Percentiles rank a stretch among this genome's conserved stretches.
Evolutionary conservation across 2,888 invertebrate species (phyloP).

Genomic region (Adelognathus sp.): DNA sequence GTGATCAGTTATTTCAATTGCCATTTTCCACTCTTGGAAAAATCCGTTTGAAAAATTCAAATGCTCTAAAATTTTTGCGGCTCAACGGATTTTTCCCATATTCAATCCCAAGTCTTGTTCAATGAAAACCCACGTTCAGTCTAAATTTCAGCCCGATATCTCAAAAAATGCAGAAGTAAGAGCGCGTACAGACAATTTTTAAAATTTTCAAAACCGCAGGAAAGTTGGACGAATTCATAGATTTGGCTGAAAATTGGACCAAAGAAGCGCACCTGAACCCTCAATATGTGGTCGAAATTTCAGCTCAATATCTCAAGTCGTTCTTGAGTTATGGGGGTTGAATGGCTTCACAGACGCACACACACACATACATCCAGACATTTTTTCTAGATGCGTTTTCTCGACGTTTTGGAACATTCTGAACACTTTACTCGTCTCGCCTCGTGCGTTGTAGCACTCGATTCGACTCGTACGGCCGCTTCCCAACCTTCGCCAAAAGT

Average conservation of each 20-base stretch:
- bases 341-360: too few species aligned
- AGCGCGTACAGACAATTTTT: background rate
- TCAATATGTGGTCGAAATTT: background rate
- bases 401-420: too few species aligned
- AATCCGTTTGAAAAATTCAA: background rate
- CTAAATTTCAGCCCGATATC: slow-evolving; percentile 2
- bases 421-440: too few species aligned
- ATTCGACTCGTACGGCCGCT: too few species aligned
- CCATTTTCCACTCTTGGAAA: background rate
- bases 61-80: background rate
- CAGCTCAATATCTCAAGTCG: background rate
- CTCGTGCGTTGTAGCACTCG: too few species aligned
- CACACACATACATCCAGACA: too few species aligned
- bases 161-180: background rate
- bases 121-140: background rate
- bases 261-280: background rate
- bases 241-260: background rate
- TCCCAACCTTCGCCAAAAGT: too few species aligned
- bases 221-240: background rate
- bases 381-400: too few species aligned
- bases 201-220: background rate
- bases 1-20: background rate
- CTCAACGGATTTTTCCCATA: background rate
- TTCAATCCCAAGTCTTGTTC: background rate
- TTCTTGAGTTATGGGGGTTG: background rate